Conservation (phyloP, 2,797 vertebrate genomes). For the Thalassophryne amazonica region DNA sequence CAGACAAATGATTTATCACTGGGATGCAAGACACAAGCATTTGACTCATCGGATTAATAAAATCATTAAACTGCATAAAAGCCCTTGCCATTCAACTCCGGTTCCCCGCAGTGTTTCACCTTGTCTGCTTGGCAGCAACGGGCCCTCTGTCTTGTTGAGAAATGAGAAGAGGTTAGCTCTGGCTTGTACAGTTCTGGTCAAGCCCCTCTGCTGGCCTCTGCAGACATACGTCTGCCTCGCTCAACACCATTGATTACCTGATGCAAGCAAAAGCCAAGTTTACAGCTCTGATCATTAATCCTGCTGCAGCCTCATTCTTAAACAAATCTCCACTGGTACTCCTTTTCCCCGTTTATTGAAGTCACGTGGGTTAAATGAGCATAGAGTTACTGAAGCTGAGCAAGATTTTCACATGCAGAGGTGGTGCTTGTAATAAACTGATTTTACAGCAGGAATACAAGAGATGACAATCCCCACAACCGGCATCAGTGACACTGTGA, state of each 20-base stretch:
- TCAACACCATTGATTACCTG: constrained; percentile 70
- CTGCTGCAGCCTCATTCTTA: constrained; percentile 39
- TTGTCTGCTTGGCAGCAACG: constrained; percentile 67
- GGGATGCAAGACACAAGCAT: constrained; percentile 23
- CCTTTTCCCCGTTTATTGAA: constrained; percentile 37
- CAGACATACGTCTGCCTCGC: constrained; percentile 52
- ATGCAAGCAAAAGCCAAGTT: constrained; percentile 70
- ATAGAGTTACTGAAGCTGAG: constrained; percentile 43
- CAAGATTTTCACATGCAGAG: constrained; percentile 7
- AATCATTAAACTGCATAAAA: constrained; percentile 71
- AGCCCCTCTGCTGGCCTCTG: constrained; percentile 30
- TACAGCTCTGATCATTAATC: constrained; percentile 66
- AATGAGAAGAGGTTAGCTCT: constrained; percentile 60
- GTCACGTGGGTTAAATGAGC: constrained; percentile 34
- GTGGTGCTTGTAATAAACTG: constrained; percentile 10
- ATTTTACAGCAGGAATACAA: no score
- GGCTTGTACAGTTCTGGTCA: constrained; percentile 35
- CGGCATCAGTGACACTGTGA: no score
- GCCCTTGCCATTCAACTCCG: constrained; percentile 60
- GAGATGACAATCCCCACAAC: no score
- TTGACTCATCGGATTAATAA: constrained; percentile 71
- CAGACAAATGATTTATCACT: constrained; percentile 53
- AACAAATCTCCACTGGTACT: constrained; percentile 23
- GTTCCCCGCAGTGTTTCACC: constrained; percentile 64
- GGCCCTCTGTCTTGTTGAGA: constrained; percentile 72